These are phyloP conservation scores for Indicator maculatus DNA, from an alignment of 2,113 vertebrate genomes.

Conservation along the genomic window DNA sequence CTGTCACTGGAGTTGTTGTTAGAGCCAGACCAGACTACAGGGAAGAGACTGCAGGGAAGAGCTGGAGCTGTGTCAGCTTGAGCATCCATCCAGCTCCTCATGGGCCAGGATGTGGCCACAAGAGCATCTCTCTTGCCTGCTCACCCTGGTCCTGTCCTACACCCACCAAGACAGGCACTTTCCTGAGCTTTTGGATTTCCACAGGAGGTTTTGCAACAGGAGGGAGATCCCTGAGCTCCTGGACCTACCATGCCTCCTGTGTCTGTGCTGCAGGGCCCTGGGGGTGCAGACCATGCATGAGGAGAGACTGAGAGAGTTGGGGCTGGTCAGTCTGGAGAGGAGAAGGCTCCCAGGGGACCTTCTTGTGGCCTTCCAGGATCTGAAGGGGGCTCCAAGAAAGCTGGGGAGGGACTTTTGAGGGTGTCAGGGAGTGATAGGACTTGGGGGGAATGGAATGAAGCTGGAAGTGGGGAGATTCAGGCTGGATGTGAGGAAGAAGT, in stretches of 20 bases:
- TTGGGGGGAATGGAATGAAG: too few relatives aligned
- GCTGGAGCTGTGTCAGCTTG: background rate
- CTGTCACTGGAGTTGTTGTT: background rate
- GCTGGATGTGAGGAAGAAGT: too few relatives aligned
- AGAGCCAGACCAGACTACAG: background rate
- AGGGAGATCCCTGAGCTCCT: background rate
- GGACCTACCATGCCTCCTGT: background rate
- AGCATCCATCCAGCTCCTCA: background rate
- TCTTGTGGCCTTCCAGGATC: too few relatives aligned
- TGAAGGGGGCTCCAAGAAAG: too few relatives aligned
- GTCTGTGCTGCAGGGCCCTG: fast-evolving
- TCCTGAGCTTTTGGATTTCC: background rate
- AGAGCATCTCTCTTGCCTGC: background rate
- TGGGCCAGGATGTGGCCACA: background rate
- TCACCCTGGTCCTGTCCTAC: background rate
- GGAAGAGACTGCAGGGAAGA: background rate
- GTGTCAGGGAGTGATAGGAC: too few relatives aligned
- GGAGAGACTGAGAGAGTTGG: too few relatives aligned
- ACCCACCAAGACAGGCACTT: background rate
- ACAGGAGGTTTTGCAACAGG: background rate
- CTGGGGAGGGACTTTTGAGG: too few relatives aligned
- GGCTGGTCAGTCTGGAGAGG: too few relatives aligned
- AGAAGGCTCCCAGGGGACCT: too few relatives aligned
- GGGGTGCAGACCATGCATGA: background rate
- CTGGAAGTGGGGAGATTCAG: too few relatives aligned